Conservation (phyloP, 2,797 vertebrate species). For the Jordanella pulchra region DNA sequence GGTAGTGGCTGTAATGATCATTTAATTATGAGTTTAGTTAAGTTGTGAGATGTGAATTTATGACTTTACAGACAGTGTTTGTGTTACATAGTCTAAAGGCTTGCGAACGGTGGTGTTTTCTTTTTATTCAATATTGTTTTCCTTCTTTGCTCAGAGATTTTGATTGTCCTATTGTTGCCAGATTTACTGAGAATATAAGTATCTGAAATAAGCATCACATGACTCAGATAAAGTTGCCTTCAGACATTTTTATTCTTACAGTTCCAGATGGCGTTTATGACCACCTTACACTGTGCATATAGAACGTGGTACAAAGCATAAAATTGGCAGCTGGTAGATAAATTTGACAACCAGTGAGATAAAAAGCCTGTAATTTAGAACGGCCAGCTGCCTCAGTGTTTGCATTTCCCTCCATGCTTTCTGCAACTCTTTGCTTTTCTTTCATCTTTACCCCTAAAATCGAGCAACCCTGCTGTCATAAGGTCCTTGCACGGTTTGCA, state of each 20-base stretch:
- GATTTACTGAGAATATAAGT: background rate
- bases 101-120: too few species aligned
- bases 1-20: constrained; percentile 1
- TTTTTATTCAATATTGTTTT: background rate
- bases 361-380: constrained; percentile 39
- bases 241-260: constrained; percentile 3
- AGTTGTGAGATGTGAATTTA: background rate
- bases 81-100: background rate
- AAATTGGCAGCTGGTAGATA: constrained; percentile 61
- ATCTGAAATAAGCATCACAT: background rate
- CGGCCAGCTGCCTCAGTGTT: constrained; percentile 37
- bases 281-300: constrained; percentile 42
- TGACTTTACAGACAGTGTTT: background rate
- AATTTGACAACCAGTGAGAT: constrained; percentile 52
- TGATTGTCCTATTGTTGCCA: background rate
- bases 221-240: background rate
- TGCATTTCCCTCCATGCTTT: background rate
- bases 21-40: constrained; percentile 12
- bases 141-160: background rate
- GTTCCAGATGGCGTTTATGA: constrained; percentile 56
- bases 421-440: background rate
- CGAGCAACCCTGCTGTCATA: background rate
- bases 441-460: background rate
- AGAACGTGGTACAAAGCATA: constrained; percentile 57
- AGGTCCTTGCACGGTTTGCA: background rate